phyloP scores from a whole-genome alignment of 2,888 invertebrate genomes.

The Aphodius granarius region DNA sequence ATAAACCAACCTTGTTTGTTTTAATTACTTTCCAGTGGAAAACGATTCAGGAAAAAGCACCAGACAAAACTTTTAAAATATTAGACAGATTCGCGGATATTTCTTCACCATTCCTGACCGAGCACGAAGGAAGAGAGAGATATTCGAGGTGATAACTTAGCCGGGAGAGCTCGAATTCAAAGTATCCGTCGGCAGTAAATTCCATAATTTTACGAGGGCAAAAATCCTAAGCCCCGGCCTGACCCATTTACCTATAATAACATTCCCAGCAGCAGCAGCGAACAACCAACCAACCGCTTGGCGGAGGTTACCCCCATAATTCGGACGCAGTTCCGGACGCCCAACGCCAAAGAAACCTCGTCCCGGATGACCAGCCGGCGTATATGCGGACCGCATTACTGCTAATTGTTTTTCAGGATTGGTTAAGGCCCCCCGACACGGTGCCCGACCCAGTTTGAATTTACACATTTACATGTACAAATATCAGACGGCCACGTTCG shows the following conservation, averaged over 20 bases:
- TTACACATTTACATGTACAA: constrained; percentile 12
- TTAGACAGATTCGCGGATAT: background rate
- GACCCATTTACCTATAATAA: constrained; percentile 13
- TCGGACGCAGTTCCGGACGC: background rate
- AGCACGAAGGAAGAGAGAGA: background rate
- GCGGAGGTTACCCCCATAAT: background rate
- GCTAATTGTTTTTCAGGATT: background rate
- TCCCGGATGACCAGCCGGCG: background rate
- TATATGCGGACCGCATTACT: background rate
- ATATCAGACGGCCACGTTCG: background rate
- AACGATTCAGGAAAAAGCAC: background rate
- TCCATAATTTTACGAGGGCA: constrained; percentile 5
- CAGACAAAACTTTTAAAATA: background rate
- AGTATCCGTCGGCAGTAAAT: background rate
- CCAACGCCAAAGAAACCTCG: background rate
- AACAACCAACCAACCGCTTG: background rate
- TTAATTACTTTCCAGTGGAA: background rate
- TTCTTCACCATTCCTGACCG: background rate
- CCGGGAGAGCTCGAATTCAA: constrained; percentile 6
- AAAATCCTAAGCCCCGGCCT: background rate
- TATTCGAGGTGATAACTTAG: constrained; percentile 1
- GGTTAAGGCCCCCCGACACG: background rate
- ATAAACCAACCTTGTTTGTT: too few relatives aligned
- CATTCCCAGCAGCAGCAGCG: background rate
- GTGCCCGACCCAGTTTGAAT: background rate